Evolutionary conservation across 2,888 invertebrate genomes (phyloP).

Genomic region (Hypolimnas misippus): DNA sequence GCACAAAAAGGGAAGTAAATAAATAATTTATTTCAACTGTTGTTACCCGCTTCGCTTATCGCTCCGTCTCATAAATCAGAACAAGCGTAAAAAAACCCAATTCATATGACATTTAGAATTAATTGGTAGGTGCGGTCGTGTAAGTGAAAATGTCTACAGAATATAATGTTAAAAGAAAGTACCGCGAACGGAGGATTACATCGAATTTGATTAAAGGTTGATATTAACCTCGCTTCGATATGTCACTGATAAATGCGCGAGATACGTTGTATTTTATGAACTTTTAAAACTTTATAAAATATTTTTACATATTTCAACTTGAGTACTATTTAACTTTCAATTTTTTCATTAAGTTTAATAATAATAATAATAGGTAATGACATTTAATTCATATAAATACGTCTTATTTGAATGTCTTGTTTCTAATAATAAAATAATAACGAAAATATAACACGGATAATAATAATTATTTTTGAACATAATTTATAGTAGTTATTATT

Average conservation of each 20-base stretch:
- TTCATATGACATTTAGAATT: constrained; percentile 78
- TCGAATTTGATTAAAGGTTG: constrained; percentile 43
- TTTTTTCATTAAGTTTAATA: too few relatives aligned
- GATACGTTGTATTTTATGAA: constrained; percentile 15
- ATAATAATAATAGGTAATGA: too few relatives aligned
- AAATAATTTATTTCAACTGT: too few relatives aligned
- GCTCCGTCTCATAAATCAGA: constrained; percentile 24
- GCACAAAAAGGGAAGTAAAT: too few relatives aligned
- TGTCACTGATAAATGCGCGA: constrained; percentile 22
- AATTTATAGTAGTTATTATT: too few relatives aligned
- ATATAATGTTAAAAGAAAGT: constrained; percentile 63
- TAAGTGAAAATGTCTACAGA: constrained; percentile 66
- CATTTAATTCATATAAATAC: too few relatives aligned
- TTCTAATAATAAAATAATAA: too few relatives aligned
- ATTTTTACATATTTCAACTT: too few relatives aligned
- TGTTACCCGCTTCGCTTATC: too few relatives aligned
- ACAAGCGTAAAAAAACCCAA: constrained; percentile 50
- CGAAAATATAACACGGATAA: too few relatives aligned
- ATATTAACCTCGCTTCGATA: constrained; percentile 12
- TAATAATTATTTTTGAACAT: too few relatives aligned
- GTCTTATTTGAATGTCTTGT: too few relatives aligned
- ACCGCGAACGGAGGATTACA: constrained; percentile 45
- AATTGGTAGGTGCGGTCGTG: constrained; percentile 67
- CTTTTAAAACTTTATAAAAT: neutral
- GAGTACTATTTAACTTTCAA: neutral